Evolutionary conservation across 2,888 invertebrate species (phyloP).

Genomic region (Lordiphosa fenestrarum): DNA sequence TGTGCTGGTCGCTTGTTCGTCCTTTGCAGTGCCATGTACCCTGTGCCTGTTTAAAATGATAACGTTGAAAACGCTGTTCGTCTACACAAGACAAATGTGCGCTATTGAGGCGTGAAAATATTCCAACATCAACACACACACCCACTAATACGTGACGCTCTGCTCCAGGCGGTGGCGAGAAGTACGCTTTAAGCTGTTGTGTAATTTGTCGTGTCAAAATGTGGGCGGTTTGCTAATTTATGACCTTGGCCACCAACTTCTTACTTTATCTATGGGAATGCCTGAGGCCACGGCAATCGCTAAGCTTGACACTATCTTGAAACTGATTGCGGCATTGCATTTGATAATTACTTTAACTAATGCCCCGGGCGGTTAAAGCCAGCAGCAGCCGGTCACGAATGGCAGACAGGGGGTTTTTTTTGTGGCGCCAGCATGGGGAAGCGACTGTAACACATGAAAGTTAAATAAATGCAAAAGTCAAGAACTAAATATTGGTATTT

Average conservation of each 20-base stretch:
- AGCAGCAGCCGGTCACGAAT: conserved; percentile 4
- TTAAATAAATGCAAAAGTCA: too few relatives aligned
- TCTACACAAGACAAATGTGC: conserved; percentile 65
- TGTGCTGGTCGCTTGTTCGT: conserved; percentile 13
- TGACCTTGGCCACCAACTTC: conserved; percentile 32
- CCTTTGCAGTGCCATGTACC: conserved; percentile 16
- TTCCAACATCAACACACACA: conserved; percentile 66
- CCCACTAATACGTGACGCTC: neutral
- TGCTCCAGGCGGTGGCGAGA: conserved; percentile 1
- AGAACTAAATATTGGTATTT: too few relatives aligned
- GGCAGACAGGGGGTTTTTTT: conserved; percentile 12
- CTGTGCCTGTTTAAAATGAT: conserved; percentile 68
- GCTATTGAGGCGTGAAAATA: conserved; percentile 72
- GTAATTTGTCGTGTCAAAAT: conserved; percentile 46
- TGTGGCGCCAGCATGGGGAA: conserved; percentile 13
- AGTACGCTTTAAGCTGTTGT: conserved; percentile 44
- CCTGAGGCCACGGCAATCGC: conserved; percentile 8
- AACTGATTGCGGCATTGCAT: conserved; percentile 22
- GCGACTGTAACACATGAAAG: too few relatives aligned
- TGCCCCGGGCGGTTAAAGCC: too few relatives aligned
- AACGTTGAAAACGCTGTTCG: conserved; percentile 61
- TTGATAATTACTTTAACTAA: too few relatives aligned
- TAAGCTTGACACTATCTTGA: conserved; percentile 34
- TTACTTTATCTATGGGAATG: conserved; percentile 37
- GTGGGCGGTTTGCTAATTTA: conserved; percentile 55